These are phyloP conservation scores for Zosterops pallidus DNA, from an alignment of 2,113 vertebrate species.

Conservation along the genomic window DNA sequence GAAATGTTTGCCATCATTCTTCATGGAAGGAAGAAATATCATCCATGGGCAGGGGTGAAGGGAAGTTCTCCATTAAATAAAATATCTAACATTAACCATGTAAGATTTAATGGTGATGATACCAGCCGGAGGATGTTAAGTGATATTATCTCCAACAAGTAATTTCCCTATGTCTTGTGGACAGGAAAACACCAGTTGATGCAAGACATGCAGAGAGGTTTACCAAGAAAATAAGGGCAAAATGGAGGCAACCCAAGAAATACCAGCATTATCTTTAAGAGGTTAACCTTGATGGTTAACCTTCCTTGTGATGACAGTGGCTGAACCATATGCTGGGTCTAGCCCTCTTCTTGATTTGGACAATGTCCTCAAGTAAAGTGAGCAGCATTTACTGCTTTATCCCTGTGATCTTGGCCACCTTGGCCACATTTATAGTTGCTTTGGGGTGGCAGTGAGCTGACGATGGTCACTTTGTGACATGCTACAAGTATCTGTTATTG, in stretches of 20 bases:
- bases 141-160: not conserved
- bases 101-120: not conserved
- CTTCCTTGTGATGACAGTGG: not conserved
- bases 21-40: not conserved
- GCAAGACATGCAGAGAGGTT: not conserved
- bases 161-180: fast-evolving
- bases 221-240: not conserved
- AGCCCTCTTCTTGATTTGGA: not conserved
- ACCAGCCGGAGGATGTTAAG: not conserved
- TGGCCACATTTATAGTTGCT: not conserved
- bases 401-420: not conserved
- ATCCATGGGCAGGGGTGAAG: not conserved
- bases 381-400: not conserved
- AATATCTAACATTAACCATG: not conserved
- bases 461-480: too few relatives aligned
- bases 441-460: not conserved
- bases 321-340: fast-evolving
- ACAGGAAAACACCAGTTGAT: not conserved
- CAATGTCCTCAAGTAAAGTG: not conserved
- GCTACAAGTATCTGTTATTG: not conserved
- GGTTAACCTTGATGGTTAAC: not conserved
- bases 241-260: not conserved
- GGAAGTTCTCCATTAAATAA: conserved; percentile 13
- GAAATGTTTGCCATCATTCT: conserved; percentile 15
- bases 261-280: not conserved